Evolutionary conservation across 2,797 vertebrate species (phyloP).

Genomic region (Falco berigora): DNA sequence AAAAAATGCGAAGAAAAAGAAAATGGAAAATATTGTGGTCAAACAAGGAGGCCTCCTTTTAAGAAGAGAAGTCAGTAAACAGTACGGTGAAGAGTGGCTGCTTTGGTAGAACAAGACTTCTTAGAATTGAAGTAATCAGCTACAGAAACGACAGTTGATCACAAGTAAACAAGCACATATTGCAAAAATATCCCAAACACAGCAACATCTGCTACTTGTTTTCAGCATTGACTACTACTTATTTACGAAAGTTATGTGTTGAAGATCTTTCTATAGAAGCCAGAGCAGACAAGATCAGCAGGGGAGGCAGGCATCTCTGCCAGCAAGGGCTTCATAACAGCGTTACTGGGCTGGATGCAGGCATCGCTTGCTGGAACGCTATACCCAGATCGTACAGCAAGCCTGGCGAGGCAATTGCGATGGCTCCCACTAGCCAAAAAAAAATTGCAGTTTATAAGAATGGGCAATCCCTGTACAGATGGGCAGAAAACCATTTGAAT

Average conservation of each 20-base stretch:
- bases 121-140: neutral
- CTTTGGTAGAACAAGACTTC: neutral
- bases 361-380: neutral
- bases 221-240: neutral
- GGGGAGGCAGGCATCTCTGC: neutral
- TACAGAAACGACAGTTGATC: neutral
- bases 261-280: neutral
- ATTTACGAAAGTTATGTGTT: neutral
- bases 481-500: neutral
- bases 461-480: neutral
- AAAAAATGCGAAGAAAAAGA: neutral
- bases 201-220: neutral
- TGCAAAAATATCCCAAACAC: neutral
- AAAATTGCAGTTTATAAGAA: neutral
- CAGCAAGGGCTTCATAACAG: neutral
- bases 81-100: neutral
- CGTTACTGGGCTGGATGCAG: neutral
- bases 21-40: constrained; percentile 35
- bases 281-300: neutral
- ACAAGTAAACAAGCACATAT: neutral
- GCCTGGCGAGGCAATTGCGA: neutral
- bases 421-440: neutral
- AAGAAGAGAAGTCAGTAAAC: constrained; percentile 4
- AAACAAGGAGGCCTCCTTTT: constrained; percentile 4
- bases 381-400: neutral